Evolutionary conservation across 2,113 vertebrate genomes (phyloP), one percentile per base, ranked within the genome.

Genomic region (Peromyscus leucopus): DNA sequence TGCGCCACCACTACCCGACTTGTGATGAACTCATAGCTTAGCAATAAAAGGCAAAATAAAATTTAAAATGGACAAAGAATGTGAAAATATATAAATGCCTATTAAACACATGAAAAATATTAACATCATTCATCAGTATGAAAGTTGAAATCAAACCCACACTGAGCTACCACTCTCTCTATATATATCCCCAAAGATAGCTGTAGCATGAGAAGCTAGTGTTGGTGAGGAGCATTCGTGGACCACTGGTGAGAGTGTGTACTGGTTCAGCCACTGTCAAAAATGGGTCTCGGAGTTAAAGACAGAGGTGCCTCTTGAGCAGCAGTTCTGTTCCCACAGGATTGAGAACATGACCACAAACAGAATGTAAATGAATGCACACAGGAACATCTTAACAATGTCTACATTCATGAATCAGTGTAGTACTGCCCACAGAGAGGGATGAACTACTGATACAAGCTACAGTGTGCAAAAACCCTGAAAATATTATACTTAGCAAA

Each of bases 11-110:
- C 46, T 7, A 7, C 46, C 46, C 46, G 6, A 48, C 46, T 48
- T 48, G 46, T 48, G 46, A 48, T 48, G 9, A 79, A 55, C 6
- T 86, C 9, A 84, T 7, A 63, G 17, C 5, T 79, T 92, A 89
- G 9, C 42, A 75, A 31, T 89, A 28, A 57, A 76, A 83, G 65
- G n/a, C 36, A 28, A 75, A 26, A 55, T 46, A 42, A 91, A 55
- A 71, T 82, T 88, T 75, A 22, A 89, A 76, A 61, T 88, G 75
- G 57, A 15, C 67, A 39, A 24, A 92, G 42, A 86, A 89, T 89
- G 36, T 78, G 28, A 89, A 94, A 59, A 36, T 42, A 42, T 24
- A 22, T 57, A 80, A 36, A 57, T 57, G 33, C 31, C 31, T 11
- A n/a, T 57, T 57, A 36, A 36, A 59, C 19, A 82, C 33, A 82